A percentile compares a stretch with the other conserved stretches of the same genome.
Evolutionary conservation across 2,888 invertebrate genomes (phyloP).

Genomic region (Limnephilus marmoratus): DNA sequence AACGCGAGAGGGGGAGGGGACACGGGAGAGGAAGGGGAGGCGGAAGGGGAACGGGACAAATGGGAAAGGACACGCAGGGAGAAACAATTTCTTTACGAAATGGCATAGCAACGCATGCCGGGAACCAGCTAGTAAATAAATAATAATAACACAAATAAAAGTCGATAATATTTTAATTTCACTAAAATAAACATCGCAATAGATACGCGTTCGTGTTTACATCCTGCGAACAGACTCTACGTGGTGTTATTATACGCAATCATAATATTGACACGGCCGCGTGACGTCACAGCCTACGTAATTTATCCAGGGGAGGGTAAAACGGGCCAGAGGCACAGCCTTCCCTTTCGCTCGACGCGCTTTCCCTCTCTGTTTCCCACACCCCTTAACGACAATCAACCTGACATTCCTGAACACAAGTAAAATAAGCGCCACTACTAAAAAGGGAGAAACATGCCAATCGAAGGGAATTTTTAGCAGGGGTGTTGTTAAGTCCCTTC

Average conservation of each 20-base stretch:
- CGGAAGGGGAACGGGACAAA: too few species aligned
- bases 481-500: not conserved
- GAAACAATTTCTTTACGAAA: too few species aligned
- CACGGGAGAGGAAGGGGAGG: too few species aligned
- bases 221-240: not conserved
- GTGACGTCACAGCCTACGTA: slow-evolving; percentile 19
- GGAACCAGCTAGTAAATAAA: too few species aligned
- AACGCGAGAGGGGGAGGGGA: too few species aligned
- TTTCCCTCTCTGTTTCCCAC: slow-evolving; percentile 40
- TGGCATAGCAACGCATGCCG: too few species aligned
- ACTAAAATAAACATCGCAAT: not conserved
- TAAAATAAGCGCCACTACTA: not conserved
- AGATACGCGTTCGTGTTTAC: not conserved
- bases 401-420: not conserved
- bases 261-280: slow-evolving; percentile 22
- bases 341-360: slow-evolving; percentile 37
- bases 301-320: not conserved
- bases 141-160: not conserved
- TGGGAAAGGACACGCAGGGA: too few species aligned
- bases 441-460: not conserved
- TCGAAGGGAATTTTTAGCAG: not conserved
- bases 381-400: not conserved
- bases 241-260: not conserved
- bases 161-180: not conserved
- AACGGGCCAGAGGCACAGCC: not conserved